A percentile compares a stretch with the other conserved stretches of the same genome.
Conservation (phyloP, 2,797 vertebrate species). For the Neoniphon sammara region DNA sequence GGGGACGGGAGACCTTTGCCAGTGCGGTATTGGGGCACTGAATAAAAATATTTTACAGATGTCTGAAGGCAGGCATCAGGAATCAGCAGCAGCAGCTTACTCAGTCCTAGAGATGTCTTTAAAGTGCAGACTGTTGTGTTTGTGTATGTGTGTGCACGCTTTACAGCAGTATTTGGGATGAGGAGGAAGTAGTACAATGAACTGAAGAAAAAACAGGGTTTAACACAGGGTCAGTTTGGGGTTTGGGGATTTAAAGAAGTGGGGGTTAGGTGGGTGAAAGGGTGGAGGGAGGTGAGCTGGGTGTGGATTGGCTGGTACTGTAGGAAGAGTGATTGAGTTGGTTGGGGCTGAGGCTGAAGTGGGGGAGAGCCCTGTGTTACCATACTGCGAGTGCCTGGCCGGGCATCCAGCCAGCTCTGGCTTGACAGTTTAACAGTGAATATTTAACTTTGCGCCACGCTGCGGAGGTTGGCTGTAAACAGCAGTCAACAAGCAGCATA, state of each 20-base stretch:
- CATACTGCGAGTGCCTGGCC: slow-evolving; percentile 73
- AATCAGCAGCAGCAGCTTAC: slow-evolving; percentile 58
- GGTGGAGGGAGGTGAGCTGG: slow-evolving; percentile 29
- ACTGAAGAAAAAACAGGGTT: neutral
- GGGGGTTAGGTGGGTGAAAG: slow-evolving; percentile 31
- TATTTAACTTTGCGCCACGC: slow-evolving; percentile 81
- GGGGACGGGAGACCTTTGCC: slow-evolving; percentile 82
- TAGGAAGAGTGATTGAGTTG: slow-evolving; percentile 48
- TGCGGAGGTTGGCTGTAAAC: slow-evolving; percentile 74
- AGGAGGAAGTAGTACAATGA: slow-evolving; percentile 32
- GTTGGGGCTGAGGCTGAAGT: slow-evolving; percentile 46
- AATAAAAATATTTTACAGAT: slow-evolving; percentile 86
- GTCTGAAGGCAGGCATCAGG: slow-evolving; percentile 77
- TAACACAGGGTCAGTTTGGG: slow-evolving; percentile 33
- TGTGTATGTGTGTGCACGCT: slow-evolving; percentile 12
- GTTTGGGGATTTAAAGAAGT: slow-evolving; percentile 44
- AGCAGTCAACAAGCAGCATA: slow-evolving; percentile 66
- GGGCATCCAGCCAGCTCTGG: slow-evolving; percentile 75
- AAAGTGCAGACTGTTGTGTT: slow-evolving; percentile 43
- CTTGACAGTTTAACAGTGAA: slow-evolving; percentile 84
- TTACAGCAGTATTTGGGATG: slow-evolving; percentile 41
- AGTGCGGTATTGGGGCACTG: slow-evolving; percentile 79
- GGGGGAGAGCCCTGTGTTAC: slow-evolving; percentile 40
- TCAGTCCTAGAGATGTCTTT: slow-evolving; percentile 39
- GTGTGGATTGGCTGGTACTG: slow-evolving; percentile 48